Evolutionary conservation across 1,140 invertebrate genomes (phyloP).

Genomic region (Papilio dardanus): DNA sequence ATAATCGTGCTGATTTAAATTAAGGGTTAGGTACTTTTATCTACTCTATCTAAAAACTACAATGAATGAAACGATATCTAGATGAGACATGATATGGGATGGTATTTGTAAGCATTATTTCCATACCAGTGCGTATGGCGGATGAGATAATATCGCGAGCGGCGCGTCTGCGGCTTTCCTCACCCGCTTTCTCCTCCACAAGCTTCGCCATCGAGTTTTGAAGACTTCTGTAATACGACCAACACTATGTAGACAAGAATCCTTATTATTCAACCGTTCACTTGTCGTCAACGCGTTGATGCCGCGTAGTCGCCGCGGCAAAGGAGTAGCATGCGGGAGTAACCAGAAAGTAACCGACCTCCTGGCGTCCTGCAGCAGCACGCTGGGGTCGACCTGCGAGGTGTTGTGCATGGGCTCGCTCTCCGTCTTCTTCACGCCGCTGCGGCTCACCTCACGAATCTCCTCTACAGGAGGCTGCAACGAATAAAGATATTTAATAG

Average conservation of each 20-base stretch:
- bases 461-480: constrained; percentile 51
- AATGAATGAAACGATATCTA: constrained; percentile 8
- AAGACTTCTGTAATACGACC: constrained; percentile 59
- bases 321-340: too few relatives aligned
- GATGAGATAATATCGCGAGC: constrained; percentile 76
- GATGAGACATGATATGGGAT: not conserved
- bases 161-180: constrained; percentile 76
- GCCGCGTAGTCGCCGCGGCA: not conserved
- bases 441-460: constrained; percentile 43
- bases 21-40: not conserved
- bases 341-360: constrained; percentile 50
- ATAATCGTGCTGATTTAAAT: not conserved
- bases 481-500: not conserved
- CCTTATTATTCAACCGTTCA: not conserved
- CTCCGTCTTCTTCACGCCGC: constrained; percentile 77
- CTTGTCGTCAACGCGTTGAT: not conserved
- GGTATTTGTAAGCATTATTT: constrained; percentile 34
- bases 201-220: constrained; percentile 78
- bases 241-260: constrained; percentile 33
- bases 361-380: constrained; percentile 71
- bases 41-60: not conserved
- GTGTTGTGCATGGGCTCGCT: constrained; percentile 68
- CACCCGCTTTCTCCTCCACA: constrained; percentile 79
- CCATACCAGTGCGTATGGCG: constrained; percentile 71
- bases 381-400: constrained; percentile 63